phyloP scores from a whole-genome alignment of 1,140 invertebrate genomes.

The Acromyrmex echinatior region DNA sequence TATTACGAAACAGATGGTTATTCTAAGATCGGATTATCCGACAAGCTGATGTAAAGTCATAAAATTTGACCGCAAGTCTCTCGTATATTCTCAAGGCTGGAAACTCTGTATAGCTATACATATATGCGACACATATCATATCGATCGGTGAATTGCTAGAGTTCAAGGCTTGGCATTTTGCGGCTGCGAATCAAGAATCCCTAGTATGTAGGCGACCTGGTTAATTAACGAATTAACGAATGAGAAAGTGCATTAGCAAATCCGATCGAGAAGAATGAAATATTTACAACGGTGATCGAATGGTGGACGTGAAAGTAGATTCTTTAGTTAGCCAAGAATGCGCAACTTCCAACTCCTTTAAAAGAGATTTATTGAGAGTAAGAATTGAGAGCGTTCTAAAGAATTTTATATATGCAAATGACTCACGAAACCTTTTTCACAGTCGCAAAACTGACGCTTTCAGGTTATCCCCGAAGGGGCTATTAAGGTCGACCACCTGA shows the following conservation, averaged over 20 bases:
- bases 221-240: constrained; percentile 47
- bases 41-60: constrained; percentile 23
- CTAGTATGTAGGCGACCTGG: background rate
- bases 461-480: background rate
- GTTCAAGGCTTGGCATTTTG: constrained; percentile 53
- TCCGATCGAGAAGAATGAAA: constrained; percentile 3
- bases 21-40: constrained; percentile 26
- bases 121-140: constrained; percentile 37
- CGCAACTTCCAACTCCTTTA: background rate
- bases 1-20: constrained; percentile 18
- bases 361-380: background rate
- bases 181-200: constrained; percentile 20
- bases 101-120: background rate
- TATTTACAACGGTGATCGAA: background rate
- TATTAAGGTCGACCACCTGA: constrained; percentile 50
- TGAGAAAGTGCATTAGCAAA: background rate
- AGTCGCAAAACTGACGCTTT: constrained; percentile 2
- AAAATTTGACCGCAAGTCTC: constrained; percentile 50
- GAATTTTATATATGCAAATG: constrained; percentile 18
- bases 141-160: constrained; percentile 52
- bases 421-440: constrained; percentile 23
- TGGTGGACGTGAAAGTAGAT: background rate
- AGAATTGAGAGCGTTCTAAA: background rate
- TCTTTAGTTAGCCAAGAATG: background rate
- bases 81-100: constrained; percentile 17